Base-by-base conservation (phyloP, 2,113 vertebrate species). In the Piaya cayana region DNA sequence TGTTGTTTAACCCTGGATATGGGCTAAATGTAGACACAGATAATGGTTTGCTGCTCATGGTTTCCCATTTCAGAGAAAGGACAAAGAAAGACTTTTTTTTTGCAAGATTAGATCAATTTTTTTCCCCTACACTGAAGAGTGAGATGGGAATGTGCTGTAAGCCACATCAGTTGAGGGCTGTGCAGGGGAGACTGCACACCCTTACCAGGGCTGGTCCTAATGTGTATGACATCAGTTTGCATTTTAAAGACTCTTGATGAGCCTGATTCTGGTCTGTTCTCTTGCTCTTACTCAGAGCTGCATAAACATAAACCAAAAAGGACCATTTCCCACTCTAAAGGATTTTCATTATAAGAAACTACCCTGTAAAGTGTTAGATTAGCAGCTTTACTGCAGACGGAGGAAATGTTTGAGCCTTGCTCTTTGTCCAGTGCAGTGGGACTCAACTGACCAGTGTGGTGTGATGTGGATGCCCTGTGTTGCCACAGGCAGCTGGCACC, bases 401-500 rank as follows among this genome's bases (percentile, higher is more conserved):
- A 69, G 37, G 63, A 60, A 17, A 15, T 12, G 37, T 85, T 60
- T 25, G 67, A 87, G 43, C 34, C 6, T 0, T 9, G 43, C 11
- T 1, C 2, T 60, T 21, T 45, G n/a, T 63, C 65, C 67, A 34
- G 22, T 12, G 39, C 0, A 3, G 27, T 68, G 37, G 26, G 37
- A 32, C 45, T 86, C 30, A 5, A 37, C 36, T n/a, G 72, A 21
- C 59, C 4, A 3, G 4, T 49, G 39, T 15, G 27, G 16, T 49
- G 39, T 18, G 52, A 11, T 32, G 16, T 32, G 29, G 52, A 12
- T 75, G 43, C 60, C 22, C 2, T 23, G 8, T 0, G 0, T 39
- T 9, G 12, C 25, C 0, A 1, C 30, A 68, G 19, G 47, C 34
- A 30, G 39, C 37, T 4, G 4, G n/a, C 42, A 34, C 6, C 21